Evolutionary conservation across 2,113 vertebrate genomes (phyloP), one percentile per base, ranked within the genome.

Genomic region (Sakesphorus luctuosus): DNA sequence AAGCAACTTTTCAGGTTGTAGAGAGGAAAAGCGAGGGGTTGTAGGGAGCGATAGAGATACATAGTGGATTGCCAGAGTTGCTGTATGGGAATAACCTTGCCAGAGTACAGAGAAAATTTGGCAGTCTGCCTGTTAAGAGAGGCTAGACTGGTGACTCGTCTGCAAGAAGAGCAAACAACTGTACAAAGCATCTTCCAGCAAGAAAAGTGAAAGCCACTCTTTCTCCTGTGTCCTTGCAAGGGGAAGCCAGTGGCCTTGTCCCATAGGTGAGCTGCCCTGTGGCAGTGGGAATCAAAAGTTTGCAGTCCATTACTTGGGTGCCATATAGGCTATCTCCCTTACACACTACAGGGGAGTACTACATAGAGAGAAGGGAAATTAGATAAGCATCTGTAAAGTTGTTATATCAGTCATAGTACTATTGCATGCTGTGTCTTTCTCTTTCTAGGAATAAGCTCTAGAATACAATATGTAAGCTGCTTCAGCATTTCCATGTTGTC

Each of bases 71-170:
- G 36, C 75, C 31, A 28, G 24, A 87, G 72, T 81, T 92, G 25
- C 23, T 86, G 3, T 84, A 33, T 87, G 49, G 86, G 28, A 94
- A 87, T 89, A 95, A 94, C 69, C 44, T 83, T 92, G 73, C 66
- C 61, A 89, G 73, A 71, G 85, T 65, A 67, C 2, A 5, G 72
- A 91, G 88, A 61, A 87, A 81, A 75, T 20, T 80, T 96, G 88
- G 75, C 79, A 56, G 13, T 74, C 61, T 88, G 65, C 75, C 82
- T 86, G 10, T 69, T 43, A 66, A 88, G 79, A 93, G 63, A 77
- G 38, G 46, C 67, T 67, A 88, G 71, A 74, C 71, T 86, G 33
- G 68, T 94, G 94, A 94, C 43, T 93, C 76, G 86, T 80, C 80
- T 90, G 61, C 47, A 65, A 19, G 50, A 80, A 76, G 55, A 80